Evolutionary conservation across 1,140 invertebrate species (phyloP).

Genomic region (Plodia interpunctella): DNA sequence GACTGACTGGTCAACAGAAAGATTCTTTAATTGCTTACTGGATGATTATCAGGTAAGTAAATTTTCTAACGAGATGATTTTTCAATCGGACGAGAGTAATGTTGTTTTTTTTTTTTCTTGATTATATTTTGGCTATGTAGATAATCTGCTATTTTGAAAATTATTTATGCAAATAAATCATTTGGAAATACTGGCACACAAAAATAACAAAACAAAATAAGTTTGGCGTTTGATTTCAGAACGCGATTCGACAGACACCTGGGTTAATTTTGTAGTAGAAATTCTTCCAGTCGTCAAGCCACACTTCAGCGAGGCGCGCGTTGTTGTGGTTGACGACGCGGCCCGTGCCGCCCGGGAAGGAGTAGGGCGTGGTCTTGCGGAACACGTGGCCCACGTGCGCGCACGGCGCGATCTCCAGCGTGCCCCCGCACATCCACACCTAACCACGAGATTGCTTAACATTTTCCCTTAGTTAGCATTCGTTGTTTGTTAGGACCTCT

Average conservation of each 20-base stretch:
- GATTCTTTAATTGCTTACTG: no score
- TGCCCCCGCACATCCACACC: constrained; percentile 98
- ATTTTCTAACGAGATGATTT: no score
- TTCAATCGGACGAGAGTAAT: no score
- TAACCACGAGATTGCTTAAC: constrained; percentile 64
- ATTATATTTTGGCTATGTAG: no score
- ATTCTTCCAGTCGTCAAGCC: constrained; percentile 98
- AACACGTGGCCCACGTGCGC: constrained; percentile 98
- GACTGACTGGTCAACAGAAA: no score
- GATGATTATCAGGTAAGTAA: no score
- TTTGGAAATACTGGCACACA: no score
- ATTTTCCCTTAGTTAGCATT: no score
- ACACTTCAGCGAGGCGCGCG: constrained; percentile 96
- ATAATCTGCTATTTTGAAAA: no score
- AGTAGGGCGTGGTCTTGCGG: constrained; percentile 99
- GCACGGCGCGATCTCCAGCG: constrained; percentile 93
- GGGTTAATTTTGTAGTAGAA: constrained; percentile 99
- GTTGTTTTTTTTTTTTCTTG: no score
- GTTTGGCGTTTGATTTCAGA: constrained; percentile 5
- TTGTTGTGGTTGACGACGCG: constrained; percentile 99
- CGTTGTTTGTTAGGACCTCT: no score
- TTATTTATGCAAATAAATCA: no score
- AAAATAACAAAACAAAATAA: not conserved
- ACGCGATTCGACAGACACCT: constrained; percentile 77
- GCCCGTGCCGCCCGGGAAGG: constrained; percentile 98